A percentile compares a stretch with the other conserved stretches of the same genome.
phyloP scores from a whole-genome alignment of 2,888 invertebrate species.

The Lepidonotus clava region DNA sequence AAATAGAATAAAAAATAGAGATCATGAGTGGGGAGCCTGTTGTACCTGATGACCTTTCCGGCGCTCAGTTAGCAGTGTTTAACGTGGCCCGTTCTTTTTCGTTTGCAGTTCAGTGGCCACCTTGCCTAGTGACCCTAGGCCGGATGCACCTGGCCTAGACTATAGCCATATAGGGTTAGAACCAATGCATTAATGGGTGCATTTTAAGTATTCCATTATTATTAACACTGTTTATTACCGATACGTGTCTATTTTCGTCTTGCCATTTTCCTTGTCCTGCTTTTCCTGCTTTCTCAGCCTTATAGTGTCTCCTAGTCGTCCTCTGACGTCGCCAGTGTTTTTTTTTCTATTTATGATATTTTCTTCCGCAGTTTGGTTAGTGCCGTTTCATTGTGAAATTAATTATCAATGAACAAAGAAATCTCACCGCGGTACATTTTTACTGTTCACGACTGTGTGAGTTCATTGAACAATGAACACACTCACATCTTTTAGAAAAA shows the following conservation, averaged over 20 bases:
- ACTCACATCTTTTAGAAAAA: too few species aligned
- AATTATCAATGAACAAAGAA: too few species aligned
- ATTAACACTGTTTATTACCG: neutral
- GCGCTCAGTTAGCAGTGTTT: neutral
- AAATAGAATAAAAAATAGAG: neutral
- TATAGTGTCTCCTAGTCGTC: too few species aligned
- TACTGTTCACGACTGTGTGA: too few species aligned
- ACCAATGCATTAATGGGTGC: slow-evolving; percentile 22
- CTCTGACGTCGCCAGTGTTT: too few species aligned
- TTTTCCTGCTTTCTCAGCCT: slow-evolving; percentile 4
- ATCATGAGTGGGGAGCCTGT: neutral
- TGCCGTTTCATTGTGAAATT: too few species aligned
- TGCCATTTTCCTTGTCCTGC: neutral
- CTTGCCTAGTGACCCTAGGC: slow-evolving; percentile 20
- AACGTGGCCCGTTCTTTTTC: slow-evolving; percentile 35
- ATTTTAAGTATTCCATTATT: slow-evolving; percentile 31
- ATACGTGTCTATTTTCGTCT: neutral
- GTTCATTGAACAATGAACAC: too few species aligned
- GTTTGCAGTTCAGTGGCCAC: slow-evolving; percentile 47
- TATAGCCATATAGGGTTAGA: slow-evolving; percentile 52
- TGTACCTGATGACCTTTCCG: neutral
- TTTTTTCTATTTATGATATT: too few species aligned
- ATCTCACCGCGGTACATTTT: too few species aligned
- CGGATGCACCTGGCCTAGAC: slow-evolving; percentile 26
- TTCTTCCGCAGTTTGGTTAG: too few species aligned